Evolutionary conservation across 2,113 vertebrate species (phyloP), one percentile per base, ranked within the genome.

Genomic region (Boleophthalmus pectinirostris): DNA sequence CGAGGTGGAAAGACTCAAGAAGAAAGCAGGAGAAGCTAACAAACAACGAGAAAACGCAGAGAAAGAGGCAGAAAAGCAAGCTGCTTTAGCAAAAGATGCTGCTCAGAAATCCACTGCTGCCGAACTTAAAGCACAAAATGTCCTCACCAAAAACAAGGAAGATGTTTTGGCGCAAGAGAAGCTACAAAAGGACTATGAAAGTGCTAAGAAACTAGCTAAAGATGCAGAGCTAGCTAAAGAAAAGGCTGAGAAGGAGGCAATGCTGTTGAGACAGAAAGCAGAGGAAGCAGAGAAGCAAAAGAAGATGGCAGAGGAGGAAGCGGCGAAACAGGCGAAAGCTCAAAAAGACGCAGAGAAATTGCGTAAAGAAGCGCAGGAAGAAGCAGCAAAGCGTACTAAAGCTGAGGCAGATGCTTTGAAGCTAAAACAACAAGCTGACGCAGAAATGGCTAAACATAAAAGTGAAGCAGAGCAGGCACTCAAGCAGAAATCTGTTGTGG

Each of bases 391-490:
- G 72, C 86, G 97, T 24, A 95, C 95, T 0, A 94, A 96, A 73
- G 96, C 98, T 0, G 97, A 99, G 79, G 93, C 94, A 58, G 93
- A 92, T 0, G 97, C 97, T 0, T 85, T 98, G 29, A 92, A 94
- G 79, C 96, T 96, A 84, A 98, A 97, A 82, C 85, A 95, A 76
- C 89, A 95, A 21, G 98, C 98, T 0, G 98, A 98, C 0, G 92
- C 93, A 0, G 96, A 98, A 86, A 98, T 97, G 96, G 94, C 93
- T 80, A 97, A 96, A 66, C 97, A 99, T 83, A 98, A 97, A 81
- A 92, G 93, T 70, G 95, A 97, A 0, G 96, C 97, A 0, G 97
- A 95, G 84, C 93, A 96, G 86, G 96, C 97, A 0, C 82, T 97
- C 54, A 91, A 95, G 68, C 97, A 98, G 92, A 99, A 98, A 88